A percentile compares a stretch with the other conserved stretches of the same genome.
Conservation (phyloP, 2,113 vertebrate genomes). For the Gambusia affinis region DNA sequence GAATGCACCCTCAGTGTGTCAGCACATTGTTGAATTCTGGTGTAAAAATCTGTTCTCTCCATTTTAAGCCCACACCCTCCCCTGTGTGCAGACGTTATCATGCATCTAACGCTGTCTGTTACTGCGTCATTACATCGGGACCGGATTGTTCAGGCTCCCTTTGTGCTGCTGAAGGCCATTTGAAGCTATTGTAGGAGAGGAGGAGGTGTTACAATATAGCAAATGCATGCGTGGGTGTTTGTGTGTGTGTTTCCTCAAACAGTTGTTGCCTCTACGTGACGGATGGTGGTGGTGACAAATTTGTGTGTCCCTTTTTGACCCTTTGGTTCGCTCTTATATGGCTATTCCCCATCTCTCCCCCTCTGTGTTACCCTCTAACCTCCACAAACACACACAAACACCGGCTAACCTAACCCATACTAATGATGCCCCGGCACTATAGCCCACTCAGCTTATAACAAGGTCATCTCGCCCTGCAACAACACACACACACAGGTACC, state of each 20-base stretch:
- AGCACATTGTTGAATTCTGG: constrained; percentile 2
- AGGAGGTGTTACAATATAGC: constrained; percentile 15
- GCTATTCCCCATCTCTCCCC: constrained; percentile 29
- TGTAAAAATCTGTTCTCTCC: constrained; percentile 4
- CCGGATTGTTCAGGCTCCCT: constrained; percentile 16
- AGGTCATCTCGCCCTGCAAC: constrained; percentile 65
- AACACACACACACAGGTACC: constrained; percentile 21
- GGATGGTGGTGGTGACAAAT: constrained; percentile 19
- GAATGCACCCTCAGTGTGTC: neutral
- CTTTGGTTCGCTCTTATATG: constrained; percentile 23
- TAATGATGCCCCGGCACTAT: constrained; percentile 69
- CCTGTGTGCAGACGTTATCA: constrained; percentile 17
- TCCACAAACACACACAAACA: constrained; percentile 24
- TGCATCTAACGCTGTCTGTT: constrained; percentile 19
- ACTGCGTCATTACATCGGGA: constrained; percentile 18
- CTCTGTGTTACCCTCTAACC: constrained; percentile 43
- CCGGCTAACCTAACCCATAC: constrained; percentile 69
- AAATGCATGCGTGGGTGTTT: constrained; percentile 8
- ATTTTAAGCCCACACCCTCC: constrained; percentile 4
- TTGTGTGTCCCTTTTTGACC: constrained; percentile 59
- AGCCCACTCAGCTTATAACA: constrained; percentile 73
- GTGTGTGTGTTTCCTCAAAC: constrained; percentile 28
- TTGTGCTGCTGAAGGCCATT: constrained; percentile 38
- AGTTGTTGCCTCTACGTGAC: constrained; percentile 28
- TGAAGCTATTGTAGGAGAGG: constrained; percentile 36